phyloP scores from a whole-genome alignment of 2,888 invertebrate genomes.

The Eucera pruinosa region DNA sequence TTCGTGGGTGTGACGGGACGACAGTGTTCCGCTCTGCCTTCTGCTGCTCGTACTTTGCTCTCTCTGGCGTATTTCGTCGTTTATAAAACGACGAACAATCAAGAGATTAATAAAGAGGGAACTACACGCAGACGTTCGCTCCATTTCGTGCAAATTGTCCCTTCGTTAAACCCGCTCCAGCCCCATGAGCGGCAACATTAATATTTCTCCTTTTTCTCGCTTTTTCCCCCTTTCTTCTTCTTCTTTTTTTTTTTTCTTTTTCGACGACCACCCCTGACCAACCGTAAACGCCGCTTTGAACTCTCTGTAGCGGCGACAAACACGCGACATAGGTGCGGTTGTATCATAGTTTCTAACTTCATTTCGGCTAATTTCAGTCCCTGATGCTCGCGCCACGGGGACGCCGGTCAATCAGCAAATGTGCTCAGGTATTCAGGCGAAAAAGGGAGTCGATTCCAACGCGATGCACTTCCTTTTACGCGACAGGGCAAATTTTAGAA shows the following conservation, averaged over 20 bases:
- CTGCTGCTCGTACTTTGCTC: slow-evolving; percentile 32
- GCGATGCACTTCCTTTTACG: no score
- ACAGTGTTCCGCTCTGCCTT: slow-evolving; percentile 52
- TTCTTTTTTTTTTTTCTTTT: neutral
- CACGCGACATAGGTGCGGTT: slow-evolving; percentile 47
- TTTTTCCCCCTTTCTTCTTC: no score
- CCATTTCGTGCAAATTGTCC: slow-evolving; percentile 51
- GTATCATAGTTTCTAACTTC: slow-evolving; percentile 33
- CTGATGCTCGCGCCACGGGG: neutral
- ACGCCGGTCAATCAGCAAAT: slow-evolving; percentile 14
- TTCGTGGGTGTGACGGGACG: slow-evolving; percentile 78
- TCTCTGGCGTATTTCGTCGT: slow-evolving; percentile 48
- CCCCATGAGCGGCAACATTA: slow-evolving; percentile 12
- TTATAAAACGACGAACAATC: slow-evolving; percentile 53
- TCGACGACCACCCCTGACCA: slow-evolving; percentile 18
- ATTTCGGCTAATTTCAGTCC: slow-evolving; percentile 38
- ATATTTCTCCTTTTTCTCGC: neutral
- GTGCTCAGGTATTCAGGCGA: neutral
- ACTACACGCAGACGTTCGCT: slow-evolving; percentile 42
- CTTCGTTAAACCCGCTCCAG: slow-evolving; percentile 26
- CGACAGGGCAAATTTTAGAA: no score
- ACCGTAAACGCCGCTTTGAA: slow-evolving; percentile 38
- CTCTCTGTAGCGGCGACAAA: slow-evolving; percentile 12
- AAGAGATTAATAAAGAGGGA: slow-evolving; percentile 66
- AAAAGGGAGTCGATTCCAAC: no score